Evolutionary conservation across 2,797 vertebrate genomes (phyloP).

Genomic region (Cryptoblepharus egeriae): DNA sequence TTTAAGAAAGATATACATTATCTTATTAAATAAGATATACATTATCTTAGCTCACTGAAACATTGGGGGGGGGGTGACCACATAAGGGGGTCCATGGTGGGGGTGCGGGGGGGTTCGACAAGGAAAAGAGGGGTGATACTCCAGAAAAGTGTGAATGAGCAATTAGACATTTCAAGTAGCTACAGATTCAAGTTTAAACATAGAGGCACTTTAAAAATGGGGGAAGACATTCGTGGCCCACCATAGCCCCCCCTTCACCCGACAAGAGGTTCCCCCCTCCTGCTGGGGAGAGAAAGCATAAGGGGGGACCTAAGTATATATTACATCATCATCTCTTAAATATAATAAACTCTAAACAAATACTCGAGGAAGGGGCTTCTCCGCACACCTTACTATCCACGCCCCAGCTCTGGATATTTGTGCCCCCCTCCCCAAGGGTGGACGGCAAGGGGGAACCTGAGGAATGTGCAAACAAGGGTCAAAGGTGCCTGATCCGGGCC

Average conservation of each 20-base stretch:
- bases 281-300: constrained; percentile 37
- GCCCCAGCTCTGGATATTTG: background rate
- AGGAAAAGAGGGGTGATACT: background rate
- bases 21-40: no score
- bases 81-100: no score
- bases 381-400: background rate
- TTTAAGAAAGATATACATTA: no score
- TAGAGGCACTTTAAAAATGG: constrained; percentile 62
- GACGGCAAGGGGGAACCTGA: background rate
- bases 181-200: constrained; percentile 67
- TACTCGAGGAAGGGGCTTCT: constrained; percentile 67
- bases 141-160: background rate
- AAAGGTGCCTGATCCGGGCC: background rate
- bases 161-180: constrained; percentile 67
- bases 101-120: no score
- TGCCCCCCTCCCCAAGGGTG: background rate
- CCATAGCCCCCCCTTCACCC: constrained; percentile 44
- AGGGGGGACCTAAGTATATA: constrained; percentile 59
- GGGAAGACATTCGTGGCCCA: background rate
- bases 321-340: constrained; percentile 71
- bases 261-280: constrained; percentile 42
- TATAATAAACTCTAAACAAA: constrained; percentile 65
- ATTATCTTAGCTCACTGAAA: background rate
- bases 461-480: constrained; percentile 73
- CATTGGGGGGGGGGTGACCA: background rate